phyloP scores from a whole-genome alignment of 2,888 invertebrate genomes.

The Apotomis capreana region DNA sequence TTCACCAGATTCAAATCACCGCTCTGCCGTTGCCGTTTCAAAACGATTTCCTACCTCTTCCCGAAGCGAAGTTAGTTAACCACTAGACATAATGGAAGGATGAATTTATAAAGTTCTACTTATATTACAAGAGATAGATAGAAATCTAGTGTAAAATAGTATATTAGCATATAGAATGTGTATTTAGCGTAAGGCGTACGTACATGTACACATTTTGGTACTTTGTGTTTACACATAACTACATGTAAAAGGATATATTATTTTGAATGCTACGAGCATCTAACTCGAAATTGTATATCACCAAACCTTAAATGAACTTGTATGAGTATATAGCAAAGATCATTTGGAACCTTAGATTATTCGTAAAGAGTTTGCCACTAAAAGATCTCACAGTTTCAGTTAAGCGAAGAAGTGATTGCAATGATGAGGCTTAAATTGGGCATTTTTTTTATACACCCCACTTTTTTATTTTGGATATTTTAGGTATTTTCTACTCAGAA shows the following conservation, averaged over 20 bases:
- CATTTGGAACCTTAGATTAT: slow-evolving; percentile 59
- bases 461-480: too few relatives aligned
- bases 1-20: slow-evolving; percentile 12
- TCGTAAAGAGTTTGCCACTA: slow-evolving; percentile 72
- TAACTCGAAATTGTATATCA: slow-evolving; percentile 63
- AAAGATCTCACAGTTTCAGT: slow-evolving; percentile 60
- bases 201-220: slow-evolving; percentile 60
- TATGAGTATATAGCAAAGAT: slow-evolving; percentile 58
- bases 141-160: slow-evolving; percentile 76
- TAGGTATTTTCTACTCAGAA: too few relatives aligned
- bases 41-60: slow-evolving; percentile 40
- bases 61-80: slow-evolving; percentile 44
- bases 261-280: slow-evolving; percentile 53
- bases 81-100: slow-evolving; percentile 68
- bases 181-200: slow-evolving; percentile 56
- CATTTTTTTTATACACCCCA: neutral
- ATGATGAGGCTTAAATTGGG: neutral
- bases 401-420: slow-evolving; percentile 14
- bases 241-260: slow-evolving; percentile 56
- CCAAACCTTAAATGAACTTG: slow-evolving; percentile 60
- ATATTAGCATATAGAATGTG: slow-evolving; percentile 63
- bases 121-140: slow-evolving; percentile 76
- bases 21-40: slow-evolving; percentile 25
- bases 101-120: slow-evolving; percentile 76
- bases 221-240: slow-evolving; percentile 68